A percentile compares a stretch with the other conserved stretches of the same genome.
phyloP scores from a whole-genome alignment of 92 coral and sea anemone genomes.

The Parazoanthus swiftii region DNA sequence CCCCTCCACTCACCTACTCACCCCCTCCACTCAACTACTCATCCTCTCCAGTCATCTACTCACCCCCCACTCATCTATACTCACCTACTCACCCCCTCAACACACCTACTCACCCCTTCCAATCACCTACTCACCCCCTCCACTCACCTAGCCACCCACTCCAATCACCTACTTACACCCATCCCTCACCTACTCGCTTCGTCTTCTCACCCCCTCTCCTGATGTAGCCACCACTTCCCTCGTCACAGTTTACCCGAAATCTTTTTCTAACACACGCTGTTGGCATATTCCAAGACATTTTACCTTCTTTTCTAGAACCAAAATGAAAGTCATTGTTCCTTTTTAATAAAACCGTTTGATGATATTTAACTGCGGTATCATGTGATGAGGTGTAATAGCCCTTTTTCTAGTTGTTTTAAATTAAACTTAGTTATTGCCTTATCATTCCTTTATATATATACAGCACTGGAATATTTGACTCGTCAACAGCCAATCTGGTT shows the following conservation, averaged over 20 bases:
- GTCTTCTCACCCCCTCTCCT: background rate
- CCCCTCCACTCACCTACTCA: background rate
- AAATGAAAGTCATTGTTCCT: too few species aligned
- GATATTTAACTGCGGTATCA: too few species aligned
- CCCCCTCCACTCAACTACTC: background rate
- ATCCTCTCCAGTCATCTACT: background rate
- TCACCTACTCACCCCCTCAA: too few species aligned
- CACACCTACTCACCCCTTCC: background rate
- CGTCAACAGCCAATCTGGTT: conserved; percentile 68
- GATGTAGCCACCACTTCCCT: background rate
- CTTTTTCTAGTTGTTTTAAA: background rate
- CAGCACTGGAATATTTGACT: conserved; percentile 77
- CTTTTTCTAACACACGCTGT: too few species aligned
- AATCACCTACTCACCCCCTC: background rate
- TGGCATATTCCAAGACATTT: too few species aligned
- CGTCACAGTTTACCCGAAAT: too few species aligned
- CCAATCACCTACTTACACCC: background rate
- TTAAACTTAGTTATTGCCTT: background rate
- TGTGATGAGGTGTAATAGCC: too few species aligned
- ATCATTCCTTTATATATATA: background rate
- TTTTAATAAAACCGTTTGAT: too few species aligned
- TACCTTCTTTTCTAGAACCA: too few species aligned
- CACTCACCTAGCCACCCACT: background rate
- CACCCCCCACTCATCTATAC: too few species aligned
- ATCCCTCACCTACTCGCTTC: background rate